A percentile compares a stretch with the other conserved stretches of the same genome.
Conservation (phyloP, 2,113 vertebrate genomes). For the Phainopepla nitens region DNA sequence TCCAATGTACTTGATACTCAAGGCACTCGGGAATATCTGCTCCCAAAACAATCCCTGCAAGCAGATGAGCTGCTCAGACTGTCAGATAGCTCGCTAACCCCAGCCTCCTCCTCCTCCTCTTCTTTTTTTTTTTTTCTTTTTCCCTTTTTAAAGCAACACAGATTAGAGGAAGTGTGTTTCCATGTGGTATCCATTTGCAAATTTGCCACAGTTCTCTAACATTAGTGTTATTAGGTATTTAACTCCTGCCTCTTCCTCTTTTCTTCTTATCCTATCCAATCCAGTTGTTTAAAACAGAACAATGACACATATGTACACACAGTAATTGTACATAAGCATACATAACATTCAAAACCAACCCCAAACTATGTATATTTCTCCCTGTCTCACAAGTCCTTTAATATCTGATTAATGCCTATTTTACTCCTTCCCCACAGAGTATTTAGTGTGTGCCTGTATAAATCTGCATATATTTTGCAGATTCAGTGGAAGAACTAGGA, state of each 20-base stretch:
- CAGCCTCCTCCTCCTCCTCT: not conserved
- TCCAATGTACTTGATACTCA: not conserved
- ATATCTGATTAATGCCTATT: slow-evolving; percentile 63
- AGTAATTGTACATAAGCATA: not conserved
- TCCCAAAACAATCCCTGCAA: not conserved
- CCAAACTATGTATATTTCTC: not conserved
- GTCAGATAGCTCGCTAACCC: slow-evolving; percentile 24
- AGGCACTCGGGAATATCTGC: not conserved
- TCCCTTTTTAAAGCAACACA: not conserved
- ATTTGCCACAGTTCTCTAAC: slow-evolving; percentile 11
- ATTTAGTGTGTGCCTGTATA: slow-evolving; percentile 45
- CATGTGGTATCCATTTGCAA: slow-evolving; percentile 35
- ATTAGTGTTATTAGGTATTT: not conserved
- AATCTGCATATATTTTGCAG: slow-evolving; percentile 67
- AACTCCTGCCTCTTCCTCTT: not conserved
- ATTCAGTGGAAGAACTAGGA: slow-evolving; percentile 9
- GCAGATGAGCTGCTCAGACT: slow-evolving; percentile 30
- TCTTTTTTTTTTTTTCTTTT: not conserved
- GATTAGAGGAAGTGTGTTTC: slow-evolving; percentile 1
- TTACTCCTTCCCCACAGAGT: slow-evolving; percentile 32
- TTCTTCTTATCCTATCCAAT: not conserved
- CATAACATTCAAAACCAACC: not conserved
- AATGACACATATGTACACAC: not conserved
- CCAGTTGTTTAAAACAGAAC: not conserved
- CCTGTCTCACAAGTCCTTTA: slow-evolving; percentile 49